Conservation (phyloP, 2,113 vertebrate genomes). For the Sterna hirundo region DNA sequence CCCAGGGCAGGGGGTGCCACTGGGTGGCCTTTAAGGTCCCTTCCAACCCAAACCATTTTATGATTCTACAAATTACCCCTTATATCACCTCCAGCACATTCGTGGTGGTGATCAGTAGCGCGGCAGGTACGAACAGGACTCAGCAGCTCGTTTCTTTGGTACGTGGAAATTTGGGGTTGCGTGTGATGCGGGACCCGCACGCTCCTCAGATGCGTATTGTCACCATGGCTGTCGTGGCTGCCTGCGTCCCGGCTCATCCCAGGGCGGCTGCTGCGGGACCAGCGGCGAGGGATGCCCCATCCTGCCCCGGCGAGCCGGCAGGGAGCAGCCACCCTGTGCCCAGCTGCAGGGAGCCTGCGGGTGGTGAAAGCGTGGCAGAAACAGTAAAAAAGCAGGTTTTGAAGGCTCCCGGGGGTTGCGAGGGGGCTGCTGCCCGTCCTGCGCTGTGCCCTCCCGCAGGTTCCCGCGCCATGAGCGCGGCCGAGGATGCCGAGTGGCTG, state of each 20-base stretch:
- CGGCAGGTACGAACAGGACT: not conserved
- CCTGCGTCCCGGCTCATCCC: not conserved
- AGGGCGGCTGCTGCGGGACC: not conserved
- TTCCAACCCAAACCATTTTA: not conserved
- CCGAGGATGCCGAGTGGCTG: slow-evolving; percentile 84
- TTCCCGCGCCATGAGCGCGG: slow-evolving; percentile 65
- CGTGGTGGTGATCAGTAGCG: rapidly evolving
- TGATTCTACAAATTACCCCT: not conserved
- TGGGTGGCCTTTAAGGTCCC: not conserved
- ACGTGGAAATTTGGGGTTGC: not conserved
- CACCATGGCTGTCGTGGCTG: too few species aligned
- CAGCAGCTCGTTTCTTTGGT: not conserved
- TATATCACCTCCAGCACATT: not conserved
- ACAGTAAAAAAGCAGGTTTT: not conserved
- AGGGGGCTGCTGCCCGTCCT: not conserved
- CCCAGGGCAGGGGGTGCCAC: not conserved
- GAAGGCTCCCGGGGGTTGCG: rapidly evolving
- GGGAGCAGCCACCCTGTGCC: not conserved
- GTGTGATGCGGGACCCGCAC: not conserved
- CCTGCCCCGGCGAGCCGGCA: not conserved
- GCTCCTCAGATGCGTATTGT: not conserved
- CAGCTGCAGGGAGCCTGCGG: not conserved
- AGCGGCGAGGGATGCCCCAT: rapidly evolving
- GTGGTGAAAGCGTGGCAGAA: not conserved
- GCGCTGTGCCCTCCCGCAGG: not conserved